A percentile compares a stretch with the other conserved stretches of the same genome.
These are phyloP conservation scores for Crocuta crocuta DNA, from an alignment of 2,113 vertebrate species.

Conservation along the genomic window DNA sequence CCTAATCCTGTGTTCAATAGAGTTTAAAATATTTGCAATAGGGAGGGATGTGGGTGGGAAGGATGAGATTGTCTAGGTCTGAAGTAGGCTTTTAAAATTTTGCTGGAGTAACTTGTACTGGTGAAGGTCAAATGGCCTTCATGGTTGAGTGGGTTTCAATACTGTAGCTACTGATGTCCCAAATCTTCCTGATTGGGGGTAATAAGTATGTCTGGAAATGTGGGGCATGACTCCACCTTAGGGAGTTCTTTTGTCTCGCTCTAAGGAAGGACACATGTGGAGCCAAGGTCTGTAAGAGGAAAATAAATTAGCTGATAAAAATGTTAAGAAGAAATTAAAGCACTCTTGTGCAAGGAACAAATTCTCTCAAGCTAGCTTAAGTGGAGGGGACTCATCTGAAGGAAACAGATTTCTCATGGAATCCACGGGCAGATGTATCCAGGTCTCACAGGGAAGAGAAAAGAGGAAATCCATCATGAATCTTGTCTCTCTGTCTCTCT, in stretches of 20 bases:
- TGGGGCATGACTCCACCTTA: background rate
- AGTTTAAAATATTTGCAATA: background rate
- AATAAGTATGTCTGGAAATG: background rate
- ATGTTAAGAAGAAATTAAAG: background rate
- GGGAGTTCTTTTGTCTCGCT: background rate
- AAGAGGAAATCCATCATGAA: background rate
- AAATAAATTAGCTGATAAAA: background rate
- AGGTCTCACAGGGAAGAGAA: background rate
- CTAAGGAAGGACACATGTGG: background rate
- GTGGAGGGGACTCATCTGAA: background rate
- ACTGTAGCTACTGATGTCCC: background rate
- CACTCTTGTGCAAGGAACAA: background rate
- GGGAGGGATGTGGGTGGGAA: background rate
- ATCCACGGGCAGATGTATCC: background rate
- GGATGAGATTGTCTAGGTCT: background rate
- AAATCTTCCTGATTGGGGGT: background rate
- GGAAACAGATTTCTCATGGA: background rate
- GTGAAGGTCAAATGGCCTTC: background rate
- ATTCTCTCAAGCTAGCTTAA: background rate
- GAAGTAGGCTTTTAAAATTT: background rate
- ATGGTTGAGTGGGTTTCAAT: background rate
- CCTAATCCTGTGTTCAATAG: background rate
- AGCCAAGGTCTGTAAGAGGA: background rate
- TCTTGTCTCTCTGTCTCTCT: background rate
- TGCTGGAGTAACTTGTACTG: background rate